Evolutionary conservation across 2,797 vertebrate genomes (phyloP), one percentile per base, ranked within the genome.

Genomic region (Meriones psammophilus): DNA sequence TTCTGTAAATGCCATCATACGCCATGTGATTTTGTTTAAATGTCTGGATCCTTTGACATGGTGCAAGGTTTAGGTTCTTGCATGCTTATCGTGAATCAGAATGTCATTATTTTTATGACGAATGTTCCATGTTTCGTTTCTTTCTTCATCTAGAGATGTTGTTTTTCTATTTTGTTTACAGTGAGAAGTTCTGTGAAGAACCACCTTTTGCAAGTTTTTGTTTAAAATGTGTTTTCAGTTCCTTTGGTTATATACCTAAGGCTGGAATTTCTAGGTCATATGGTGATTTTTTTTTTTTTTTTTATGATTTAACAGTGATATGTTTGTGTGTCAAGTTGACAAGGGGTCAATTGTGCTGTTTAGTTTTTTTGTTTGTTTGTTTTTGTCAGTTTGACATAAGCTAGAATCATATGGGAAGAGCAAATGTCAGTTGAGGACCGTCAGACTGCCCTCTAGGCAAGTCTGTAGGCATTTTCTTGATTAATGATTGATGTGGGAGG

Each of bases 261-360:
- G 18, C 5, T 58, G 18, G 80, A 69, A 89, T 91, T 91, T 39
- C 50, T 76, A 56, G 30, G 39, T 85, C 77, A 42, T 56, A 14
- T 36, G 68, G 56, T 42, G 69, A 64, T 91, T 95, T 89, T 91
- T 15, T 92, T 77, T 91, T 95, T 89, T 91, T 15, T 92, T 77
- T 92, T 77, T 87, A 77, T 91, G 62, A 50, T 33, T 66, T 66
- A 84, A 30, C 46, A 46, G 36, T 83, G 80, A 64, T 83, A 7
- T 64, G 36, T 83, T 64, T 83, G 36, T 18, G 80, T 46, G 36
- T 83, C 36, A 42, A 30, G 60, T 17, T 83, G 36, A 42, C 36
- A 84, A 66, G 81, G 24, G 5, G 60, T 84, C 81, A 22, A 39
- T 18, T 60, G 36, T 26, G 4, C 28, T 33, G 3, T 28, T 83